Evolutionary conservation across 2,888 invertebrate genomes (phyloP), one percentile per base, ranked within the genome.

Genomic region (Synergus umbraculus): DNA sequence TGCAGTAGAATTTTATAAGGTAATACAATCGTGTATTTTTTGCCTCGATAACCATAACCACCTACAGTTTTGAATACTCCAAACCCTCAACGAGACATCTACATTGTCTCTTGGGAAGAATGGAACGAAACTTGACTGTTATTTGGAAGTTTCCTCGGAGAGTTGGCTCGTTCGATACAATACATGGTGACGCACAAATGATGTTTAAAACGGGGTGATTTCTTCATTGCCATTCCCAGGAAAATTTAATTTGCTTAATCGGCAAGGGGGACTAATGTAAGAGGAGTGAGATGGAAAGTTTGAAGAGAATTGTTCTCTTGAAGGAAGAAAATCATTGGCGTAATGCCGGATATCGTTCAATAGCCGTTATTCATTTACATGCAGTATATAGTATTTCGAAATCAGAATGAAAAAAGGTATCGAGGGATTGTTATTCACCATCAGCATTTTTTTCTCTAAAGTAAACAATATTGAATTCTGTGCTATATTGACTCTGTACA

Each of bases 211-310:
- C 85, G 78, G 78, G 76, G 87, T 88, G 89, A 89, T 90, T 89
- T 89, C 89, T 89, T 89, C 86, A 87, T 86, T 86, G 84, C 86
- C 86, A 84, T 86, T 88, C 85, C 85, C 80, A 80, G 85, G 84
- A 88, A 90, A 90, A 90, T 90, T 90, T 90, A 88, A 90, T 90
- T 90, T 90, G 89, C 89, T 90, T 90, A 90, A 90, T 90, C 90
- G 89, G 85, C 84, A 82, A 79, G 82, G 81, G 85, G 83, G 83
- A 79, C 81, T 66, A 37, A 37, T 37, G 37, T 37, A 58, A 76
- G 76, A 79, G 79, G 77, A 66, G 69, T 76, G 83, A 66, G 82
- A 64, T 77, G 81, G 78, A 87, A 86, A 89, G 84, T 90, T 90
- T 86, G 83, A 86, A 87, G 85, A 79, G 86, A 90, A 86, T 89